Conservation (phyloP, 30 jellyfish, hydroid and myxozoan species). For the Aurelia aurita complex sp. Pacific region DNA sequence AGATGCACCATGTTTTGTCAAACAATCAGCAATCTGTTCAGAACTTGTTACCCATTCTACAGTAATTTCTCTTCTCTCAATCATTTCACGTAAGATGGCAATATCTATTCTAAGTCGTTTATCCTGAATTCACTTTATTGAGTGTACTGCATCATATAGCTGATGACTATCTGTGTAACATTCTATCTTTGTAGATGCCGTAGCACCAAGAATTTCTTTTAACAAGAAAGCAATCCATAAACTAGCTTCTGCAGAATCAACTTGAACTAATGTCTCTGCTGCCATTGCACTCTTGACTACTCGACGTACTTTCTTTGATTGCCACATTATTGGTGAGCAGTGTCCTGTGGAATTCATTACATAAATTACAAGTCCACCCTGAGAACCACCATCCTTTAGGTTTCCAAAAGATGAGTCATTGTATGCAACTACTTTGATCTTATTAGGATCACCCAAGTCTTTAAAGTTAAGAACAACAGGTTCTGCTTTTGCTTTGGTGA, state of each 20-base stretch:
- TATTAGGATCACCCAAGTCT: not conserved
- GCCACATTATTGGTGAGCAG: slow-evolving; percentile 32
- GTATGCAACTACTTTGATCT: not conserved
- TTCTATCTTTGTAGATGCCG: slow-evolving; percentile 1
- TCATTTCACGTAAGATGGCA: too few relatives aligned
- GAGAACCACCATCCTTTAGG: slow-evolving; percentile 6
- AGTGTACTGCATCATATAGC: slow-evolving; percentile 55
- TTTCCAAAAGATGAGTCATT: slow-evolving; percentile 10
- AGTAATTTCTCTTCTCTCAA: too few relatives aligned
- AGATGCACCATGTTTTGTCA: too few relatives aligned
- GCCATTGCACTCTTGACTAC: slow-evolving; percentile 35
- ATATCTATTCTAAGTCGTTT: too few relatives aligned
- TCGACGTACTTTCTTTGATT: slow-evolving; percentile 25
- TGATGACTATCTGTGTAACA: slow-evolving; percentile 39
- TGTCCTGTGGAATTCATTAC: slow-evolving; percentile 15
- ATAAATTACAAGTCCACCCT: not conserved
- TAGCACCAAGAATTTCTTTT: slow-evolving; percentile 2
- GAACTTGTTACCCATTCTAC: too few relatives aligned
- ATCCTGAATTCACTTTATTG: slow-evolving; percentile 32
- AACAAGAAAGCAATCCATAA: slow-evolving; percentile 18
- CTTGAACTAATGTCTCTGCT: slow-evolving; percentile 52
- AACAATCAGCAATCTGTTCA: too few relatives aligned
- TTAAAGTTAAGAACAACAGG: not conserved
- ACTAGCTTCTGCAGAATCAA: slow-evolving; percentile 30
- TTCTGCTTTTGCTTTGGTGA: slow-evolving; percentile 4